Percentiles rank a stretch among this genome's conserved stretches.
phyloP scores from a whole-genome alignment of 2,888 invertebrate genomes.

The Sinhomidia bicolor region DNA sequence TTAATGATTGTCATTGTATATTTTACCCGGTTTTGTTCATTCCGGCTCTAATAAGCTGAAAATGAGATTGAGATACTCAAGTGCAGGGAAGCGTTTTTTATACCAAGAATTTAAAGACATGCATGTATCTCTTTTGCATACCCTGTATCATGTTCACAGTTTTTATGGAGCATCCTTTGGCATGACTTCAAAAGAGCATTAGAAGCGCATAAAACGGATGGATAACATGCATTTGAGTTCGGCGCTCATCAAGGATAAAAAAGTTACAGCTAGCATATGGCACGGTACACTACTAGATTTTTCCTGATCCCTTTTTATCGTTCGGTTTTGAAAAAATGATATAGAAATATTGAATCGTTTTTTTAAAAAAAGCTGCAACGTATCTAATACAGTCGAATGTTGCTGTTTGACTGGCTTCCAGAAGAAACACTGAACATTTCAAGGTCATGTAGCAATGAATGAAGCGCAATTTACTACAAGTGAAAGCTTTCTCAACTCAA shows the following conservation, averaged over 20 bases:
- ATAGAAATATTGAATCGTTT: neutral
- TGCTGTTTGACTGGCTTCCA: too few relatives aligned
- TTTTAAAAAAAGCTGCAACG: too few relatives aligned
- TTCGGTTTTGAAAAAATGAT: neutral
- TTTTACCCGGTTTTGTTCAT: conserved; percentile 38
- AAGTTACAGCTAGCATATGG: neutral
- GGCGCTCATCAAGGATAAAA: too few relatives aligned
- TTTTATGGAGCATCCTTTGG: conserved; percentile 41
- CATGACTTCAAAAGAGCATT: conserved; percentile 33
- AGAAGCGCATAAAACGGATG: conserved; percentile 41
- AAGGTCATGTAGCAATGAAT: neutral
- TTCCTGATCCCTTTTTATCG: neutral
- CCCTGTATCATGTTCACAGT: conserved; percentile 11
- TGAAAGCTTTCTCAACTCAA: neutral
- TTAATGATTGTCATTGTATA: conserved; percentile 50
- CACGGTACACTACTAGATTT: neutral
- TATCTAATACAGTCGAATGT: too few relatives aligned
- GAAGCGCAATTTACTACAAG: neutral
- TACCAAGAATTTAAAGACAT: conserved; percentile 3
- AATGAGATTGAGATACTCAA: conserved; percentile 25
- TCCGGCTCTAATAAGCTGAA: conserved; percentile 42
- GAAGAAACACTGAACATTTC: neutral
- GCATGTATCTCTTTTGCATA: too few relatives aligned
- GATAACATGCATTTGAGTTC: neutral
- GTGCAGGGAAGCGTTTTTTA: neutral